A percentile compares a stretch with the other conserved stretches of the same genome.
These are phyloP conservation scores for Tipula lateralis DNA, from an alignment of 2,888 invertebrate genomes.

Conservation along the genomic window DNA sequence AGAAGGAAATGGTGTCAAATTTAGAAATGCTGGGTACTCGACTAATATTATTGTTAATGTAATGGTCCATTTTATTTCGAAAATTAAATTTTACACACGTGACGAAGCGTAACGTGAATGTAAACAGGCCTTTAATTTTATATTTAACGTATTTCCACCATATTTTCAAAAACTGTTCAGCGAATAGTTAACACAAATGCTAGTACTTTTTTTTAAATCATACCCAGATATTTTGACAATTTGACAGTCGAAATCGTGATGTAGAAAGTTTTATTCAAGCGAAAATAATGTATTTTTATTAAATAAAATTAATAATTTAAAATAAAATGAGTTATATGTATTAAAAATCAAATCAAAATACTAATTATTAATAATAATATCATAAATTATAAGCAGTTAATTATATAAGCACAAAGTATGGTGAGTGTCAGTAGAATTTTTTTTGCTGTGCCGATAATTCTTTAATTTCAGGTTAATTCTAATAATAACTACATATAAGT, in stretches of 20 bases:
- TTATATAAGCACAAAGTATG: neutral
- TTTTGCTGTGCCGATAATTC: neutral
- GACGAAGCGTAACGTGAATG: too few relatives aligned
- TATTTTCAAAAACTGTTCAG: neutral
- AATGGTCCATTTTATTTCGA: too few relatives aligned
- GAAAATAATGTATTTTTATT: neutral
- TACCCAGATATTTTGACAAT: neutral
- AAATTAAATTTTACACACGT: too few relatives aligned
- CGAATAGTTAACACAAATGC: neutral
- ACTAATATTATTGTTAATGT: too few relatives aligned
- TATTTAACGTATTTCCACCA: neutral
- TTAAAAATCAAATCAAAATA: neutral
- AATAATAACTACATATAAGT: slow-evolving; percentile 14
- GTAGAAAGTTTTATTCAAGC: neutral
- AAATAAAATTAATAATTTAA: neutral
- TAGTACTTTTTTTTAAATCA: neutral
- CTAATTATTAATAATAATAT: neutral
- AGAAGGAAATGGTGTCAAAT: too few relatives aligned
- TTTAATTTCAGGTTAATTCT: neutral
- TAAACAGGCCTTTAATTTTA: too few relatives aligned
- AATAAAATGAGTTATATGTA: neutral
- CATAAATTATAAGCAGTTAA: neutral
- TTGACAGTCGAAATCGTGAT: neutral
- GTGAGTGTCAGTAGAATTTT: neutral
- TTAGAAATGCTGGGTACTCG: too few relatives aligned